A percentile compares a stretch with the other conserved stretches of the same genome.
Evolutionary conservation across 2,797 vertebrate species (phyloP).

Genomic region (Sarcophilus harrisii): DNA sequence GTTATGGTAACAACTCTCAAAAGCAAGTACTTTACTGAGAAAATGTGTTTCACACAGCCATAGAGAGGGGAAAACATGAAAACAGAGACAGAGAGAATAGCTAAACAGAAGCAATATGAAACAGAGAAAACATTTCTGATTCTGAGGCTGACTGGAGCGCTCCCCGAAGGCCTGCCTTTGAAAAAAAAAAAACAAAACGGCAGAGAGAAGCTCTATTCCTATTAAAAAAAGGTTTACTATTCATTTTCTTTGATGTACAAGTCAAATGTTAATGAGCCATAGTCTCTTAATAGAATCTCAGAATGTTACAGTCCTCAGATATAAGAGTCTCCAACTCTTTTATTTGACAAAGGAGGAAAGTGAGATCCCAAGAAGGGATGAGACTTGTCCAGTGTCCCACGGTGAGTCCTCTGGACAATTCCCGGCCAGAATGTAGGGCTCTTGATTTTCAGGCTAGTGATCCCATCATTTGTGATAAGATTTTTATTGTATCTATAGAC

Average conservation of each 20-base stretch:
- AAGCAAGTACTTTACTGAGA: slow-evolving; percentile 90
- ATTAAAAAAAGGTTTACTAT: slow-evolving; percentile 62
- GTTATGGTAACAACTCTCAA: slow-evolving; percentile 92
- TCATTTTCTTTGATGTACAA: slow-evolving; percentile 52
- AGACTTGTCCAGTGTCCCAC: background rate
- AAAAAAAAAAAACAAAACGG: slow-evolving; percentile 47
- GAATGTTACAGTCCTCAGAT: background rate
- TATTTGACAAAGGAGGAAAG: background rate
- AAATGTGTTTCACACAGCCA: slow-evolving; percentile 89
- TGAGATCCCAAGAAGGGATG: background rate
- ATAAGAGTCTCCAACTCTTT: background rate
- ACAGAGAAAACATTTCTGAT: slow-evolving; percentile 79
- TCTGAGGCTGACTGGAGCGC: slow-evolving; percentile 66
- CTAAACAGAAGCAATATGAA: slow-evolving; percentile 84
- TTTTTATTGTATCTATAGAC: background rate
- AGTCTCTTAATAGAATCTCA: background rate
- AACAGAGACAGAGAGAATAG: slow-evolving; percentile 88
- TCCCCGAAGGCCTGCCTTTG: slow-evolving; percentile 17
- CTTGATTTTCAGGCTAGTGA: background rate
- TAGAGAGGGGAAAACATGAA: slow-evolving; percentile 89
- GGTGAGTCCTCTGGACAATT: background rate
- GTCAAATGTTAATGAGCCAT: background rate
- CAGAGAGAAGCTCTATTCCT: slow-evolving; percentile 63
- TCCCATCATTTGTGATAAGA: background rate
- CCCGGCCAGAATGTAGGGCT: background rate